Conservation (phyloP, 2,113 vertebrate genomes). For the Phycodurus eques region DNA sequence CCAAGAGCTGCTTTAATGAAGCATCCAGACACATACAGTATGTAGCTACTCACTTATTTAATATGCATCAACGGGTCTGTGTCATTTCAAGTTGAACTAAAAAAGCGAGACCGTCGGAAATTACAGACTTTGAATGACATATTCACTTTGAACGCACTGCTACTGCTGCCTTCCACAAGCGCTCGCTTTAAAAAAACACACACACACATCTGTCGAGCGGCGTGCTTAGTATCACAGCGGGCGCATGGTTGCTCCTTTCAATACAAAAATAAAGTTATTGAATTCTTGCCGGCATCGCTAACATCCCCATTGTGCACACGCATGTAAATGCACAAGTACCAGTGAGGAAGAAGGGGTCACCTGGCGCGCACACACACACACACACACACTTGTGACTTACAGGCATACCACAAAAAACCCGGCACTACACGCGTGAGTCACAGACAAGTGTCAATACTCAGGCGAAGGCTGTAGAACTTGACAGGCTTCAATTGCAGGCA, state of each 20-base stretch:
- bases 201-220: slow-evolving; percentile 41
- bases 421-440: too few relatives aligned
- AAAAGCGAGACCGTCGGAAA: slow-evolving; percentile 88
- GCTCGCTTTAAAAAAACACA: not conserved
- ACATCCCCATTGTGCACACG: not conserved
- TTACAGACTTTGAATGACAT: slow-evolving; percentile 90
- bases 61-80: slow-evolving; percentile 79
- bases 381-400: not conserved
- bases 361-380: not conserved
- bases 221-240: slow-evolving; percentile 25
- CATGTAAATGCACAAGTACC: not conserved
- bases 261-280: slow-evolving; percentile 3
- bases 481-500: too few relatives aligned
- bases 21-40: slow-evolving; percentile 74
- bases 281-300: not conserved
- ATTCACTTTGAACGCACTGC: slow-evolving; percentile 87
- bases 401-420: too few relatives aligned
- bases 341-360: not conserved
- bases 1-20: slow-evolving; percentile 59
- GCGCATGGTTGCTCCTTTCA: not conserved
- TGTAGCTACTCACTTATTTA: slow-evolving; percentile 75
- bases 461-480: too few relatives aligned
- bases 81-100: slow-evolving; percentile 85
- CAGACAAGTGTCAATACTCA: too few relatives aligned
- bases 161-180: slow-evolving; percentile 12